Base-by-base conservation (phyloP, 2,888 invertebrate species). In the Poecilus cupreus region DNA sequence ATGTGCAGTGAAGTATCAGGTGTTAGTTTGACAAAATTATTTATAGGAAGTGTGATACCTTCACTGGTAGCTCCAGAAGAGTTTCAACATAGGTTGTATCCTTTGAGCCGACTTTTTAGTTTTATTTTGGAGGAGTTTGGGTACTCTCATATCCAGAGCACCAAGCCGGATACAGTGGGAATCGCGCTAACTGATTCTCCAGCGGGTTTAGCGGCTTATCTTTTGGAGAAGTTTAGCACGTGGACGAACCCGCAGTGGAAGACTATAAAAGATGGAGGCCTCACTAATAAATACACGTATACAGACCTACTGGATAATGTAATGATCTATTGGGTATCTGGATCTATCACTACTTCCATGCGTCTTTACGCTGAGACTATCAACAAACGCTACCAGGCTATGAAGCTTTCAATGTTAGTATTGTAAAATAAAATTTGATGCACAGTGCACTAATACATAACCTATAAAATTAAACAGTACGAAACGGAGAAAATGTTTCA, bases 161-260 rank as follows among this genome's bases (percentile, higher is more conserved):
- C 97, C 0, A 97, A 96, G 87, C 97, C 97, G 11, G 97, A 97
- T 86, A 96, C 97, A n/a, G 0, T 85, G 94, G 95, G 96, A 18
- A 90, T 92, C 0, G 94, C 90, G 0, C 87, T 97, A 37, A 89
- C 91, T 16, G 94, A 96, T 84, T 94, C 95, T 0, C 98, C 98
- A 0, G 92, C 94, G 0, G 97, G 97, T 0, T 89, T 98, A 81
- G 97, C 97, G 0, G 96, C 96, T 0, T 98, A 97, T 86, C 95
- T 98, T 76, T 88, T 98, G 8, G 97, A 98, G 86, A 98, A 97
- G 88, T 97, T 96, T 89, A 93, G 94, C 10, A 92, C 93, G 0
- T 94, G 95, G 94, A 95, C 95, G 0, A 91, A 93, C 87, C 86
- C 87, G 0, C 87, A 88, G 0, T 90, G 90, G 87, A 88, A 88